Evolutionary conservation across 2,888 invertebrate genomes (phyloP).

Genomic region (Polydrusus cervinus): DNA sequence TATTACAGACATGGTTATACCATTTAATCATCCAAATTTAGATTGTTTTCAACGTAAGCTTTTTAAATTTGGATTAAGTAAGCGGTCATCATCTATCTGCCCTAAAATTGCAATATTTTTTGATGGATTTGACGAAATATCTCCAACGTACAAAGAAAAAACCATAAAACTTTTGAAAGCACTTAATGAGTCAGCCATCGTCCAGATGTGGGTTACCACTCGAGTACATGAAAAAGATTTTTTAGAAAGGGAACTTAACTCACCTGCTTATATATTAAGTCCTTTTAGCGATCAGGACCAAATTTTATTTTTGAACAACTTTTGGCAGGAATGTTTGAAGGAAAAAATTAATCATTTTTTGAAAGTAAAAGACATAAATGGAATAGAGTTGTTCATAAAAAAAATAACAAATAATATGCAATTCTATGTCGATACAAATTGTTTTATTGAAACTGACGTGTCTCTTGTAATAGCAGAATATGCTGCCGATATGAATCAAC

Average conservation of each 20-base stretch:
- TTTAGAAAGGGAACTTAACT: conserved; percentile 28
- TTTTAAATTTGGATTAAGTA: conserved; percentile 31
- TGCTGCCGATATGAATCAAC: not conserved
- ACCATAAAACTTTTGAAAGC: conserved; percentile 36
- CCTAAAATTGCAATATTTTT: conserved; percentile 37
- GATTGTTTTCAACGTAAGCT: conserved; percentile 32
- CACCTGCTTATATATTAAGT: conserved; percentile 33
- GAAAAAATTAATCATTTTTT: not conserved
- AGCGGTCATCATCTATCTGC: not conserved
- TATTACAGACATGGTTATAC: conserved; percentile 35
- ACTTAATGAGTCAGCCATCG: conserved; percentile 9
- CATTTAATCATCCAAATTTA: not conserved
- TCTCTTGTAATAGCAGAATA: not conserved
- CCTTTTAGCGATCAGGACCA: conserved; percentile 33
- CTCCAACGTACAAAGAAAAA: conserved; percentile 38
- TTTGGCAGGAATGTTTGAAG: conserved; percentile 32
- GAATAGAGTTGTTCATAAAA: not conserved
- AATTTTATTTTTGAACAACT: conserved; percentile 36
- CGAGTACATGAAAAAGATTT: conserved; percentile 36
- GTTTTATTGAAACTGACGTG: not conserved
- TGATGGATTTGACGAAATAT: conserved; percentile 50
- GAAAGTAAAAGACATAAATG: not conserved
- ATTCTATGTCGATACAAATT: not conserved
- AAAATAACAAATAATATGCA: not conserved
- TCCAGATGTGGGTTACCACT: conserved; percentile 45